A percentile compares a stretch with the other conserved stretches of the same genome.
Conservation (phyloP, 2,797 vertebrate species). For the Danionella dracula region DNA sequence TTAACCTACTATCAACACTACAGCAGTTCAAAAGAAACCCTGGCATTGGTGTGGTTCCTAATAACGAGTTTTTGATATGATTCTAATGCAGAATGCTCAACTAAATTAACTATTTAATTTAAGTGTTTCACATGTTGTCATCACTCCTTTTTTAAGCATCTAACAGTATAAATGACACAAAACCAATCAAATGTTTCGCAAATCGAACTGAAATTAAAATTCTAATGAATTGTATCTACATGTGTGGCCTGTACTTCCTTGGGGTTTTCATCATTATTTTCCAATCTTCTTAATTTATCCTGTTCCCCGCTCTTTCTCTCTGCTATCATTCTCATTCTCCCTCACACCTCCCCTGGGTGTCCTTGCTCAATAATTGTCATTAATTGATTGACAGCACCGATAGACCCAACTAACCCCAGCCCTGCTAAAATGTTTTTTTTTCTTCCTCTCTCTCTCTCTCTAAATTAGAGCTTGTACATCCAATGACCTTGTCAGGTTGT, state of each 20-base stretch:
- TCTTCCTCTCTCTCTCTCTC: conserved; percentile 57
- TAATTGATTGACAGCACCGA: conserved; percentile 99
- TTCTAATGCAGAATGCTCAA: conserved; percentile 3
- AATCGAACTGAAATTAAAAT: background rate
- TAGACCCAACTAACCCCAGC: conserved; percentile 94
- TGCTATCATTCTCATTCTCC: conserved; percentile 86
- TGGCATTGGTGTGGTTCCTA: conserved; percentile 19
- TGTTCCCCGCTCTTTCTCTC: conserved; percentile 76
- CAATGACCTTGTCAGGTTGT: conserved; percentile 95
- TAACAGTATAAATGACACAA: background rate
- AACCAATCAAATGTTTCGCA: background rate
- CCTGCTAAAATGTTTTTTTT: conserved; percentile 90
- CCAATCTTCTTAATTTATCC: conserved; percentile 76
- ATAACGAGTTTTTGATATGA: conserved; percentile 21
- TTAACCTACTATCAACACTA: conserved; percentile 30
- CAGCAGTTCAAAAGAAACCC: conserved; percentile 34
- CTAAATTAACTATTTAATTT: conserved; percentile 29
- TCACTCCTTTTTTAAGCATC: background rate
- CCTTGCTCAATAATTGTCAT: conserved; percentile 99
- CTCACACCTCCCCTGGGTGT: conserved; percentile 74
- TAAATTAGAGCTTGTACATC: conserved; percentile 98
- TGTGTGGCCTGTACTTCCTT: conserved; percentile 69
- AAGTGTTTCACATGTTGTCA: background rate
- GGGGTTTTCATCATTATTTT: conserved; percentile 74
- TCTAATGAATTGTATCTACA: conserved; percentile 61